phyloP scores from a whole-genome alignment of 2,797 vertebrate species.

The Epinephelus malabaricus region DNA sequence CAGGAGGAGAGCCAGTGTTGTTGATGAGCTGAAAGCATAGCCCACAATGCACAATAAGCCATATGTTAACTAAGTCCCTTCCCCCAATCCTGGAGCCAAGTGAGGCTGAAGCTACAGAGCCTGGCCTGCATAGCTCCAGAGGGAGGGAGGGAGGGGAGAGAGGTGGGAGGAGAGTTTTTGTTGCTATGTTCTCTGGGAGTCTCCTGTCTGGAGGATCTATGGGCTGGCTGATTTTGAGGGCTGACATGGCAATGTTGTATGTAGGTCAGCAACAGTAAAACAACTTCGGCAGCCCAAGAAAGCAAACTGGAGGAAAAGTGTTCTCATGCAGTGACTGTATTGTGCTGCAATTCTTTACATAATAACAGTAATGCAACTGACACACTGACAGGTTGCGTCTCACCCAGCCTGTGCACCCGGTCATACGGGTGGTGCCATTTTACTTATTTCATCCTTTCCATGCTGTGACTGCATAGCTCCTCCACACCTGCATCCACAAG shows the following conservation, averaged over 20 bases:
- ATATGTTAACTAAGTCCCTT: constrained; percentile 76
- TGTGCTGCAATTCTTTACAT: constrained; percentile 33
- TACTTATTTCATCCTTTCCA: constrained; percentile 21
- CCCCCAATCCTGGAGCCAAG: constrained; percentile 70
- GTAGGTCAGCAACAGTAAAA: constrained; percentile 71
- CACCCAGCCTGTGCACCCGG: constrained; percentile 43
- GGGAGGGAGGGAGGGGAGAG: constrained; percentile 54
- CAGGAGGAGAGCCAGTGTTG: constrained; percentile 35
- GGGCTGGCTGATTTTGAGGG: constrained; percentile 72
- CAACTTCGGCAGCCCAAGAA: constrained; percentile 25
- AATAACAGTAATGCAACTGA: not conserved
- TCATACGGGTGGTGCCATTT: constrained; percentile 22
- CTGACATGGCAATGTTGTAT: constrained; percentile 75
- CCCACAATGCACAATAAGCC: constrained; percentile 75
- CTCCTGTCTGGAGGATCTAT: constrained; percentile 73
- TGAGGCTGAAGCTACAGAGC: constrained; percentile 66
- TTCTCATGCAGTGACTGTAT: not conserved
- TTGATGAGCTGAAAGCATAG: constrained; percentile 62
- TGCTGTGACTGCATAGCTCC: not conserved
- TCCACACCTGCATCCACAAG: constrained; percentile 55
- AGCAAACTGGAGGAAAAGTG: constrained; percentile 14
- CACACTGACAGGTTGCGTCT: constrained; percentile 38
- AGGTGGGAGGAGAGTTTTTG: constrained; percentile 74
- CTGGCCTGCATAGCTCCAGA: constrained; percentile 75
- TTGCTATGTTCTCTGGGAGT: constrained; percentile 81